phyloP scores from a whole-genome alignment of 2,888 invertebrate species.

The Drosophila crucigera region DNA sequence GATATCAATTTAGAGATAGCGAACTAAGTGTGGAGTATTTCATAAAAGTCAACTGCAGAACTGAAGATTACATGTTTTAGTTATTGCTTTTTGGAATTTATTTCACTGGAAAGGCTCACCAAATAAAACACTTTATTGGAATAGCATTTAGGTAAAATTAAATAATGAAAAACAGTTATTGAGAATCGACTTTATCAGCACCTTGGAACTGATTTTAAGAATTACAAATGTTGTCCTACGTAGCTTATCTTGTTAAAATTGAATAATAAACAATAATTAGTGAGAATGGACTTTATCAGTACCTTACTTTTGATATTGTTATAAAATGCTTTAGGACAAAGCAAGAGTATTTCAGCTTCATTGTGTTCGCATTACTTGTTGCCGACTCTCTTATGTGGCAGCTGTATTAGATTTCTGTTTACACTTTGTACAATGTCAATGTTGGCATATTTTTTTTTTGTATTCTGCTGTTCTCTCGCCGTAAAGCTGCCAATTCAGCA shows the following conservation, averaged over 20 bases:
- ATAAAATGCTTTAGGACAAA: not conserved
- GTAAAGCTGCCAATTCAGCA: constrained; percentile 30
- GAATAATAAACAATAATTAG: not conserved
- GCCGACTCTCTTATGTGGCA: constrained; percentile 5
- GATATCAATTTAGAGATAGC: not conserved
- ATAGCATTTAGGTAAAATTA: not conserved
- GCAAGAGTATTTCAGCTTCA: constrained; percentile 32
- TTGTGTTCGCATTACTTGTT: not conserved
- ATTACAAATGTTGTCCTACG: not conserved
- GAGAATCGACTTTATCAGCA: not conserved
- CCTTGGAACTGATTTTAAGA: not conserved
- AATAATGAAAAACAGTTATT: not conserved
- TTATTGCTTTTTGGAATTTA: not conserved
- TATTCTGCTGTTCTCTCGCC: not conserved
- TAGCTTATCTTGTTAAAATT: not conserved
- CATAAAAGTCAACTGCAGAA: not conserved
- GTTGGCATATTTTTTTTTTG: constrained; percentile 36
- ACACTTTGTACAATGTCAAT: constrained; percentile 48
- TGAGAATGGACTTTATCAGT: not conserved
- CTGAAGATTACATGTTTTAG: not conserved
- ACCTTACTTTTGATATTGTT: not conserved
- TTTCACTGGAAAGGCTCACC: not conserved
- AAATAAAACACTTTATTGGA: not conserved
- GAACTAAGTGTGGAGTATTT: not conserved
- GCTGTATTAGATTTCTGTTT: constrained; percentile 64